phyloP scores from a whole-genome alignment of 2,797 vertebrate species.

The Amniataba percoides region DNA sequence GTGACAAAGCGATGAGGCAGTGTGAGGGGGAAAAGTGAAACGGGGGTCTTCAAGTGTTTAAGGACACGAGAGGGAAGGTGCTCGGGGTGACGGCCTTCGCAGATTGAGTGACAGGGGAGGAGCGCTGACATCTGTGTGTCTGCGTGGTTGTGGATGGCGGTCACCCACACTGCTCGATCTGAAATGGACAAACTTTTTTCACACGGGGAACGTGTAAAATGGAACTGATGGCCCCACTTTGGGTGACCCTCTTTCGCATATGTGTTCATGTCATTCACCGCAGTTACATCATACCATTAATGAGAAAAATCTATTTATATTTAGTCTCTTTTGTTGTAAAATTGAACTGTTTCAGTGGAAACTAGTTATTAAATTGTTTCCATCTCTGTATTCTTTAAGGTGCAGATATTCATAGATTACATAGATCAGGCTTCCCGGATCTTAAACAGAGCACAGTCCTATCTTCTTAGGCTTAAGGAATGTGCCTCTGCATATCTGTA shows the following conservation, averaged over 20 bases:
- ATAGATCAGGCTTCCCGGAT: conserved; percentile 20
- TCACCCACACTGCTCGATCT: conserved; percentile 32
- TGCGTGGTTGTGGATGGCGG: conserved; percentile 59
- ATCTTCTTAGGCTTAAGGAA: conserved; percentile 68
- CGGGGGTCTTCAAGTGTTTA: conserved; percentile 91
- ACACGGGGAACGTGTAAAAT: conserved; percentile 6
- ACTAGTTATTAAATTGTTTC: neutral
- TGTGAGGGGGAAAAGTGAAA: conserved; percentile 91
- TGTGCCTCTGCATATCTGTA: conserved; percentile 76
- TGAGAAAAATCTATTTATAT: neutral
- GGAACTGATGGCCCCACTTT: neutral
- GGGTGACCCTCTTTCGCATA: neutral
- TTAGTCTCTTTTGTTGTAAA: neutral
- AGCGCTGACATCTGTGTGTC: conserved; percentile 70
- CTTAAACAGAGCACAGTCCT: conserved; percentile 44
- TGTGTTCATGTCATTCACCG: neutral
- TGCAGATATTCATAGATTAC: conserved; percentile 30
- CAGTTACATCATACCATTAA: neutral
- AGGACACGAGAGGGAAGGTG: conserved; percentile 90
- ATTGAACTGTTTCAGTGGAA: neutral
- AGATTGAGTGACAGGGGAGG: conserved; percentile 86
- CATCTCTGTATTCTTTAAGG: neutral
- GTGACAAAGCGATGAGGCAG: conserved; percentile 95
- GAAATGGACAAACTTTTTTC: conserved; percentile 24
- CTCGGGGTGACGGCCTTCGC: conserved; percentile 88